These are phyloP conservation scores for Syngnathus rostellatus DNA, from an alignment of 2,797 vertebrate species.

Conservation along the genomic window DNA sequence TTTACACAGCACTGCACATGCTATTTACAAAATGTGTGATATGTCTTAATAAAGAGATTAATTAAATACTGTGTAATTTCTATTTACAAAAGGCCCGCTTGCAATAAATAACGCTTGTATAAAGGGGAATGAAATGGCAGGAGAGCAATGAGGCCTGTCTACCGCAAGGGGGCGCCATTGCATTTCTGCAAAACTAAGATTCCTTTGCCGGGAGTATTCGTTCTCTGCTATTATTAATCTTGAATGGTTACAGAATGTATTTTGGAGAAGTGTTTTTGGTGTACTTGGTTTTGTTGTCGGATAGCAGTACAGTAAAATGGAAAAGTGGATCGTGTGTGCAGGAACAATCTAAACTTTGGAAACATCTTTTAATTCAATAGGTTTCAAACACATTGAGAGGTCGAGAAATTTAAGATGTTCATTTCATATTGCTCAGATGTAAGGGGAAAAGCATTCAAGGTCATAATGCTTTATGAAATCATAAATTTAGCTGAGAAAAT, in stretches of 20 bases:
- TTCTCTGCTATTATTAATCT: background rate
- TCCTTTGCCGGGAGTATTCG: background rate
- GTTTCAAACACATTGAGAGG: no score
- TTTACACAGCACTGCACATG: background rate
- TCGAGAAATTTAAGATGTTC: no score
- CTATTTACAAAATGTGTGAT: background rate
- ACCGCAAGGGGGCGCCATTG: conserved; percentile 58
- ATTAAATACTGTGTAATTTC: background rate
- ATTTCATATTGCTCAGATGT: no score
- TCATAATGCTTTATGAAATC: no score
- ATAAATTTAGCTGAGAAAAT: no score
- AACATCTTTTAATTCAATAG: no score
- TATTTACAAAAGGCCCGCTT: background rate
- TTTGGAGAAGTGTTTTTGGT: background rate
- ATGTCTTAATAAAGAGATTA: background rate
- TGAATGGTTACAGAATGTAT: background rate
- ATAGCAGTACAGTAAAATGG: no score
- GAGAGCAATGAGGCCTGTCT: conserved; percentile 20
- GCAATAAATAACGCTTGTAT: background rate
- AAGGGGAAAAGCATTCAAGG: no score
- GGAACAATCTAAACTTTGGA: no score
- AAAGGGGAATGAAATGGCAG: background rate
- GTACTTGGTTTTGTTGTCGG: background rate
- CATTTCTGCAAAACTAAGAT: conserved; percentile 18
- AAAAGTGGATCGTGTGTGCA: no score